Percentiles rank a stretch among this genome's conserved stretches.
These are phyloP conservation scores for Andrena hattorfiana DNA, from an alignment of 2,888 invertebrate species.

Conservation along the genomic window DNA sequence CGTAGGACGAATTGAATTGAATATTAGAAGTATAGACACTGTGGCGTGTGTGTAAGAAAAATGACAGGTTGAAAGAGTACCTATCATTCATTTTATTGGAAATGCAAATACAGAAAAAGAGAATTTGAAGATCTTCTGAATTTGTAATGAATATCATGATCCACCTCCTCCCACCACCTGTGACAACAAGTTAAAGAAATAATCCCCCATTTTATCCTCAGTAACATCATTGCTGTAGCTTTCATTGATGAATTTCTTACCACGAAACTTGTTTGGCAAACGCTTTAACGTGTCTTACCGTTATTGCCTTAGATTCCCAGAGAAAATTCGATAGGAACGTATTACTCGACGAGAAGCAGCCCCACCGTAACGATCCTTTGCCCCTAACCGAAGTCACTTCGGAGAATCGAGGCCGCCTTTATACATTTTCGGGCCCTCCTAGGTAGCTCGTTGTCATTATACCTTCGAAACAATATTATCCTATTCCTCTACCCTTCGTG, in stretches of 20 bases:
- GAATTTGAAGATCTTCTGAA: too few species aligned
- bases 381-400: constrained; percentile 53
- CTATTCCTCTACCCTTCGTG: constrained; percentile 64
- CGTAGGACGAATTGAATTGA: too few species aligned
- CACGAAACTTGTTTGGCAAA: background rate
- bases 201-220: too few species aligned
- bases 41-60: too few species aligned
- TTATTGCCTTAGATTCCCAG: constrained; percentile 35
- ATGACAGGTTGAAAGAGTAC: too few species aligned
- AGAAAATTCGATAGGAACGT: constrained; percentile 50
- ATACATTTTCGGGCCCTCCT: constrained; percentile 49
- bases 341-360: constrained; percentile 31
- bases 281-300: background rate
- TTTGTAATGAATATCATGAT: too few species aligned
- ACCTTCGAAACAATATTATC: constrained; percentile 72
- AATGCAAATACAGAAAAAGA: too few species aligned
- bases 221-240: too few species aligned
- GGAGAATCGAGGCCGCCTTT: constrained; percentile 48
- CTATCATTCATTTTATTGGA: too few species aligned
- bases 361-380: constrained; percentile 51
- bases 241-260: background rate
- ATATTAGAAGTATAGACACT: too few species aligned
- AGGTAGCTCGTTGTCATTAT: constrained; percentile 60
- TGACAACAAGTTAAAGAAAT: too few species aligned
- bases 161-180: too few species aligned